Conservation (phyloP, 1,140 invertebrate genomes). For the Protaetia brevitarsis region DNA sequence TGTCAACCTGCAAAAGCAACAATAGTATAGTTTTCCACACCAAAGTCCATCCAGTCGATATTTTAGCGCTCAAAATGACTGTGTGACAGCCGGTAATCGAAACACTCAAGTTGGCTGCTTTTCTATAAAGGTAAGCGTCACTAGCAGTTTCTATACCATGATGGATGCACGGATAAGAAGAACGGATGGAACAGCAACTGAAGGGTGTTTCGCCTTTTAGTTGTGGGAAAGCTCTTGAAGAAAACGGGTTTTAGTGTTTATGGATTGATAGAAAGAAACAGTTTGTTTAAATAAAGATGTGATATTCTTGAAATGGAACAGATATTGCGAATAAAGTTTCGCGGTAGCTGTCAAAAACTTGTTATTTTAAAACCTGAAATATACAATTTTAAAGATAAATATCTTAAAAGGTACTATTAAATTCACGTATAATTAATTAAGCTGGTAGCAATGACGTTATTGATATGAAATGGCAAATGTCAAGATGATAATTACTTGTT, state of each 20-base stretch:
- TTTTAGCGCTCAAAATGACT: conserved; percentile 36
- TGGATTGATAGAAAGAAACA: not conserved
- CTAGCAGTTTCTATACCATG: conserved; percentile 41
- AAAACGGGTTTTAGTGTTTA: conserved; percentile 1
- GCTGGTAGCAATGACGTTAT: no score
- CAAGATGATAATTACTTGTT: no score
- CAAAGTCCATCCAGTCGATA: conserved; percentile 36
- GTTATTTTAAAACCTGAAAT: conserved; percentile 1
- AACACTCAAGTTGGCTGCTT: conserved; percentile 43
- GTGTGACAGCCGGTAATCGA: conserved; percentile 41
- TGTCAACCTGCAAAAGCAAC: conserved; percentile 33
- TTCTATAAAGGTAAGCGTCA: conserved; percentile 39
- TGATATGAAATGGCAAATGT: no score
- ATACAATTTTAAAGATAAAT: no score
- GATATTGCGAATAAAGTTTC: not conserved
- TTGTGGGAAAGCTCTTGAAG: conserved; percentile 10
- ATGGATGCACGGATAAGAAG: conserved; percentile 46
- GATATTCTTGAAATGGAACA: not conserved
- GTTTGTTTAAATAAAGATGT: conserved; percentile 12
- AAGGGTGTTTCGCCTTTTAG: conserved; percentile 39
- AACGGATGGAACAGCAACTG: conserved; percentile 46
- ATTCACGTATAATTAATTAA: no score
- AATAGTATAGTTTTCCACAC: conserved; percentile 36
- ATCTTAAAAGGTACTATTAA: no score
- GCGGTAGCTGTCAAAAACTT: not conserved